These are phyloP conservation scores for Gobius niger DNA, from an alignment of 2,113 vertebrate genomes.

Conservation along the genomic window DNA sequence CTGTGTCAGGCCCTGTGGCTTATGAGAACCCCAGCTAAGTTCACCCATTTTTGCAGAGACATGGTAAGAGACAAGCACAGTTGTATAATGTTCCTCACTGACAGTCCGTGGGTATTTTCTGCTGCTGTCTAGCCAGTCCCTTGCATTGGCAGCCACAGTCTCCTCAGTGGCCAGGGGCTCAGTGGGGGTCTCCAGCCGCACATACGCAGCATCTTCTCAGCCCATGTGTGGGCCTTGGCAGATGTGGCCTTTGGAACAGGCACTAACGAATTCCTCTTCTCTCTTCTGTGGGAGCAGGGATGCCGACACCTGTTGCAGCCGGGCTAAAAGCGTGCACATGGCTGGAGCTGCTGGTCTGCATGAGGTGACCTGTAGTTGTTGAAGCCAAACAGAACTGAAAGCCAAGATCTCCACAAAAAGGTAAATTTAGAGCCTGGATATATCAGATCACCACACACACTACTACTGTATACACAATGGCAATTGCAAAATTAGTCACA, in stretches of 20 bases:
- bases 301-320: constrained; percentile 55
- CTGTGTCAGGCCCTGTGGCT: constrained; percentile 54
- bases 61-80: constrained; percentile 24
- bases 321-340: background rate
- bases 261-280: constrained; percentile 51
- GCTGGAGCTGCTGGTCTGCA: constrained; percentile 31
- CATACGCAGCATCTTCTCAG: constrained; percentile 17
- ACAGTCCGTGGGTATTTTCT: constrained; percentile 10
- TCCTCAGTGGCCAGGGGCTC: constrained; percentile 57
- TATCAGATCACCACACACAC: no score
- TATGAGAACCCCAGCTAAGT: constrained; percentile 28
- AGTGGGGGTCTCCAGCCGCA: constrained; percentile 16
- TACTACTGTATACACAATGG: no score
- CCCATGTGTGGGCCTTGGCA: constrained; percentile 46
- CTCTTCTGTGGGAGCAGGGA: constrained; percentile 22
- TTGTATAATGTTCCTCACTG: constrained; percentile 19
- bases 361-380: constrained; percentile 2
- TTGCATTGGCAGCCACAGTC: constrained; percentile 48
- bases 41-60: constrained; percentile 18
- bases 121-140: constrained; percentile 31
- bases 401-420: background rate
- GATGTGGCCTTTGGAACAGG: constrained; percentile 50
- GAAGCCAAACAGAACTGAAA: constrained; percentile 1
- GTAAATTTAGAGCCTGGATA: background rate
- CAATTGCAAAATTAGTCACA: no score